Percentiles rank a stretch among this genome's conserved stretches.
Evolutionary conservation across 1,140 invertebrate genomes (phyloP).

Genomic region (Trichomalopsis sarcophagae): DNA sequence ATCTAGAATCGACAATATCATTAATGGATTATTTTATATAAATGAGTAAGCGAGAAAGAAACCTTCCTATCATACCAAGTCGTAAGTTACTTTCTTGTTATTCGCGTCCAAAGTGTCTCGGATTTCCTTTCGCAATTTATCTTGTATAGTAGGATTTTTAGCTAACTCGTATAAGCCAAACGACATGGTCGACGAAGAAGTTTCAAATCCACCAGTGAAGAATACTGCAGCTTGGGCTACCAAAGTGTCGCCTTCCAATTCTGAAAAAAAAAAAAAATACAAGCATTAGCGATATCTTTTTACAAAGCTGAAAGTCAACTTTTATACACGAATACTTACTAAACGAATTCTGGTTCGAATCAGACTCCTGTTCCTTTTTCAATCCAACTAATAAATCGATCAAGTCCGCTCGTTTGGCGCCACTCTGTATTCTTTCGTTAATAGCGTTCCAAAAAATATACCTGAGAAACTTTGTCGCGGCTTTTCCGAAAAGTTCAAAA

Average conservation of each 20-base stretch:
- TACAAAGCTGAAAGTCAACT: neutral
- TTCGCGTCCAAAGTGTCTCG: constrained; percentile 44
- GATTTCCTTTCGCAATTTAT: constrained; percentile 59
- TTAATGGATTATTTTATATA: neutral
- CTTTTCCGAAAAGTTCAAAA: constrained; percentile 57
- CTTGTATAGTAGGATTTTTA: constrained; percentile 68
- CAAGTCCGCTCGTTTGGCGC: constrained; percentile 74
- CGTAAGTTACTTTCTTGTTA: constrained; percentile 56
- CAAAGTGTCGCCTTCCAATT: constrained; percentile 79
- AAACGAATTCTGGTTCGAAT: neutral
- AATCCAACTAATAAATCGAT: constrained; percentile 77
- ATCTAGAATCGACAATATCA: constrained; percentile 3
- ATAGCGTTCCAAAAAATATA: constrained; percentile 61
- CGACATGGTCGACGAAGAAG: constrained; percentile 75
- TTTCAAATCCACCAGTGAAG: constrained; percentile 82
- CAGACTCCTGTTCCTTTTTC: constrained; percentile 67
- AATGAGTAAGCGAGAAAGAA: neutral
- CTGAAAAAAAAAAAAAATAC: constrained; percentile 54
- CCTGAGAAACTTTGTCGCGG: constrained; percentile 58
- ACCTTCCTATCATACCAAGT: constrained; percentile 41
- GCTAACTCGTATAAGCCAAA: constrained; percentile 78
- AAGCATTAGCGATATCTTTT: neutral
- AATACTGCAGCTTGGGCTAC: constrained; percentile 80
- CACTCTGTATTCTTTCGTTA: constrained; percentile 60
- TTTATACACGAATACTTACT: neutral